Evolutionary conservation across 1,140 invertebrate species (phyloP), one percentile per base, ranked within the genome.

Genomic region (Drosophila teissieri): DNA sequence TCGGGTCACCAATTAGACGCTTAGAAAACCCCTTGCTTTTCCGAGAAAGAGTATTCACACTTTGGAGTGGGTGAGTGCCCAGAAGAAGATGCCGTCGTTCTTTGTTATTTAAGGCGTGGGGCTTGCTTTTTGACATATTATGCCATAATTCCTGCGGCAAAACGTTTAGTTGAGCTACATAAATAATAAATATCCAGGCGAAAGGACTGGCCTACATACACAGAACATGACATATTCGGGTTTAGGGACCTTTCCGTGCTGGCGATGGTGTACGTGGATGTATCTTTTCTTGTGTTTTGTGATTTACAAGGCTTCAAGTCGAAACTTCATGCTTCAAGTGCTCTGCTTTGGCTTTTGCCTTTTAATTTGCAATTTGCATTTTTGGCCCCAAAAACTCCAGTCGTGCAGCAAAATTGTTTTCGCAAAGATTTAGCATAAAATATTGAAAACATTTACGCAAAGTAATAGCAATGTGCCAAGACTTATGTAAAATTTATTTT

Each of bases 131-230:
- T 89, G 76, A 83, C 84, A 88, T 88, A 89, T 88, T 89, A 84
- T 83, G 64, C 76, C 76, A 89, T 80, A 83, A 89, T 88, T 88
- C 78, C 72, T 83, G 80, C 78, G 80, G 79, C 84, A 88, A 83
- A 73, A 72, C 83, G 83, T 83, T 88, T 89, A 89, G 83, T 89
- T 89, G 76, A 89, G 83, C 84, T 73, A 88, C 83, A 88, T 89
- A 88, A 89, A 88, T 88, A 88, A 89, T 88, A 79, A 88, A 88
- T 88, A 89, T 64, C 22, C 39, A 34, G 51, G 65, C 69, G 44
- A 51, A 68, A 14, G 69, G 51, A 44, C 48, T 49, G 27, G 62
- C 67, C 57, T 19, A 65, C 42, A 55, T 39, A 56, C 40, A 54
- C 11, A 57, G 45, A 46, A 67, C 37, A 55, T 36, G 68, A 57